These are phyloP conservation scores for Drosophila sproati DNA, from an alignment of 1,140 invertebrate genomes.

Conservation along the genomic window DNA sequence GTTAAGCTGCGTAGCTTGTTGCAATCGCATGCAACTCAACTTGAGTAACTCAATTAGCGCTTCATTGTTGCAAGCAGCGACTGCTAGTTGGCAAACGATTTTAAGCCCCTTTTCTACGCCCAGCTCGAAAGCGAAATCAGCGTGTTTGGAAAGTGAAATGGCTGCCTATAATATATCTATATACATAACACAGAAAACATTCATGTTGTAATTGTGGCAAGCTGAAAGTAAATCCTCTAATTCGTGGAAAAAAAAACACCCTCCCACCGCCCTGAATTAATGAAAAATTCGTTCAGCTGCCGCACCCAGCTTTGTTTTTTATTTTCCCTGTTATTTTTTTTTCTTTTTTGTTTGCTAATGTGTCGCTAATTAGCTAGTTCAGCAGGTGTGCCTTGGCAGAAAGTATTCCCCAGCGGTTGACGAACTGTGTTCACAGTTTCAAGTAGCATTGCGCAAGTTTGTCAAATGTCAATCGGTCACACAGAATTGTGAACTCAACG, in stretches of 20 bases:
- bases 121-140: conserved; percentile 58
- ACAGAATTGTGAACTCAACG: conserved; percentile 5
- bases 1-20: conserved; percentile 35
- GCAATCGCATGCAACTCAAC: conserved; percentile 52
- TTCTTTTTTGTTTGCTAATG: conserved; percentile 48
- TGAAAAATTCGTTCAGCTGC: conserved; percentile 59
- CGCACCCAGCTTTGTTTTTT: conserved; percentile 38
- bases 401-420: conserved; percentile 9
- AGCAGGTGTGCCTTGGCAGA: not conserved
- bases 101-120: conserved; percentile 70
- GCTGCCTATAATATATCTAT: not conserved
- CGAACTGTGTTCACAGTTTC: conserved; percentile 31
- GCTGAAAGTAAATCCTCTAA: conserved; percentile 47
- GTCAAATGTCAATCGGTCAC: conserved; percentile 13
- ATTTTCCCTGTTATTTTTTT: conserved; percentile 7
- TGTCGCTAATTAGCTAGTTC: conserved; percentile 65
- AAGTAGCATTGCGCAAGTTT: conserved; percentile 3
- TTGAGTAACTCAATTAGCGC: conserved; percentile 69
- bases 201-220: conserved; percentile 48
- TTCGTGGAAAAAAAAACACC: conserved; percentile 1
- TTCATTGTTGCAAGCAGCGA: conserved; percentile 45
- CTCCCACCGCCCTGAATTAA: conserved; percentile 18
- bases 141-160: conserved; percentile 57
- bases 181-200: not conserved
- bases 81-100: conserved; percentile 45